These are phyloP conservation scores for Heliconius hortense DNA, from an alignment of 2,888 invertebrate species.

Conservation along the genomic window DNA sequence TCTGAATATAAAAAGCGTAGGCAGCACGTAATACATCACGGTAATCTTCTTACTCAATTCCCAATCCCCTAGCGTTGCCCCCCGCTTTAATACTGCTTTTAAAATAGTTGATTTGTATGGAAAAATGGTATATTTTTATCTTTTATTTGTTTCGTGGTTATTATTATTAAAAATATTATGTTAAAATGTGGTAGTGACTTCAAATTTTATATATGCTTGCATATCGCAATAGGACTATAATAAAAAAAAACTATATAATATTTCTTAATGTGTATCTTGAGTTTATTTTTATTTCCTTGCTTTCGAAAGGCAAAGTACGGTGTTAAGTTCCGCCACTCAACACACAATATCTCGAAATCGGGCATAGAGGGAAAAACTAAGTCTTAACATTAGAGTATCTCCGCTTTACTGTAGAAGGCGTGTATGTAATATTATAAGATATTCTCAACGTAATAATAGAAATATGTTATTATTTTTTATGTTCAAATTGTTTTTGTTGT, in stretches of 20 bases:
- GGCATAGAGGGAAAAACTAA: too few relatives aligned
- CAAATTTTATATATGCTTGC: background rate
- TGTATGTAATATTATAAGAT: too few relatives aligned
- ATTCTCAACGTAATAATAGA: too few relatives aligned
- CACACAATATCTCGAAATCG: too few relatives aligned
- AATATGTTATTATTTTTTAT: too few relatives aligned
- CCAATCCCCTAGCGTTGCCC: conserved; percentile 48
- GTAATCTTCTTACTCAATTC: conserved; percentile 79
- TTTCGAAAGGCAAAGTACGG: background rate
- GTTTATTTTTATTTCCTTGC: background rate
- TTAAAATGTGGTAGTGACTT: background rate
- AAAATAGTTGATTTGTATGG: conserved; percentile 36
- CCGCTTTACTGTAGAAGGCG: too few relatives aligned
- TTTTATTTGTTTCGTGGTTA: background rate
- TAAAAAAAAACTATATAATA: too few relatives aligned
- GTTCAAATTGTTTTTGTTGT: too few relatives aligned
- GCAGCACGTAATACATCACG: conserved; percentile 73
- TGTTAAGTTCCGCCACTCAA: too few relatives aligned
- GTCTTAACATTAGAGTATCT: too few relatives aligned
- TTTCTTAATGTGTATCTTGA: too few relatives aligned
- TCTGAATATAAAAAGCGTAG: conserved; percentile 37
- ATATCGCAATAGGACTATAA: background rate
- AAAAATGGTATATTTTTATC: conserved; percentile 15
- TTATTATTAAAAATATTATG: conserved; percentile 30
- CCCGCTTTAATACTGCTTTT: conserved; percentile 37